Base-by-base conservation (phyloP, 1,140 invertebrate species). In the Stegodyphus mimosarum region DNA sequence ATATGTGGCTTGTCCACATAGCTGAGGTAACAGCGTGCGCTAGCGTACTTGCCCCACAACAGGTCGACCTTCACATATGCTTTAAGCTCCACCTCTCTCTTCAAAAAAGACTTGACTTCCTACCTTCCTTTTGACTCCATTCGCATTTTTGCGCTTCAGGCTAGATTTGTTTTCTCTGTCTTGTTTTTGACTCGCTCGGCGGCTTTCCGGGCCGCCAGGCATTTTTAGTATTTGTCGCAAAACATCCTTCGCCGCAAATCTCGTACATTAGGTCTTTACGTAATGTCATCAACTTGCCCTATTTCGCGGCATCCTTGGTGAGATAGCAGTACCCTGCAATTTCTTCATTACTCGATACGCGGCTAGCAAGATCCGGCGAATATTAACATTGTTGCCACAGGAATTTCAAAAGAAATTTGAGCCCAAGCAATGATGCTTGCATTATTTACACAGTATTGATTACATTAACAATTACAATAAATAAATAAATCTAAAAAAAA, bases 11-110 rank as follows among this genome's bases (percentile, higher is more conserved):
- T 75, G 74, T 73, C 74, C 55, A 77, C 74, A 63, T 77, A 63
- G 55, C 50, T 76, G 71, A 74, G 52, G 70, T 33, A 83, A 83
- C 51, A 67, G 64, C 64, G 15, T 60, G 9, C 55, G 55, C 33
- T 33, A 33, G 33, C 64, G n/a, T 64, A 50, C 53, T 18, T 76
- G 60, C 53, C 74, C 48, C 51, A 63, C 71, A 55, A 53, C 76
- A 63, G 10, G 80, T 83, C 80, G 80, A 83, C 71, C 80, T 75
- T 83, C 80, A 74, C 80, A 67, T 63, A 83, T 53, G 60, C 80
- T 83, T 72, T 51, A 83, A 53, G 80, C 80, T 83, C 80, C 80
- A 74, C 80, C 80, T 74, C 80, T 74, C 15, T 66, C 79, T 52
- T 81, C 48, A 75, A 75, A 55, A 75, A 63, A 74, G 52, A 75